A percentile compares a stretch with the other conserved stretches of the same genome.
These are phyloP conservation scores for Scomber scombrus DNA, from an alignment of 2,113 vertebrate genomes.

Conservation along the genomic window DNA sequence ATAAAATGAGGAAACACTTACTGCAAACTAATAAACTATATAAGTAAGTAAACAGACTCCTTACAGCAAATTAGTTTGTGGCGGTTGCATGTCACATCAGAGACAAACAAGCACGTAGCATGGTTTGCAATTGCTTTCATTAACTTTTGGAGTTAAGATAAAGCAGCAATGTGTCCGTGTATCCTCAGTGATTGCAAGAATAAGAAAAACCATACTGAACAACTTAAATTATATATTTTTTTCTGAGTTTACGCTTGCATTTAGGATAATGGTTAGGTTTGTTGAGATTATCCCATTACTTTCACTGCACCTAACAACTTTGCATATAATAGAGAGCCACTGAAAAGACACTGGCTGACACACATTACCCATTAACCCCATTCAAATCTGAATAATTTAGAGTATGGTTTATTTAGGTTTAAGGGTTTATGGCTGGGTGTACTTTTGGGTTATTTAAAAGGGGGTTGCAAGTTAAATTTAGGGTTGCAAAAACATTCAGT, in stretches of 20 bases:
- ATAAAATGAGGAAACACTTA: constrained; percentile 79
- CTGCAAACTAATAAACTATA: constrained; percentile 67
- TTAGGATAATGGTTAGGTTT: not conserved
- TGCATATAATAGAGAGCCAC: constrained; percentile 18
- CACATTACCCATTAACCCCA: not conserved
- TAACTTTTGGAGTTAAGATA: not conserved
- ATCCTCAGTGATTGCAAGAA: constrained; percentile 1
- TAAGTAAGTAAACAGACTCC: constrained; percentile 45
- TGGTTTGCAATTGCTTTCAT: constrained; percentile 25
- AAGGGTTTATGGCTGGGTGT: constrained; percentile 12
- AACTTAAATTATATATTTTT: not conserved
- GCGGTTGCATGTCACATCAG: constrained; percentile 46
- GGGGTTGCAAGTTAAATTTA: constrained; percentile 21
- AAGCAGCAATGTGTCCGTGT: not conserved
- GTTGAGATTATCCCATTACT: not conserved
- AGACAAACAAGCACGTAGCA: constrained; percentile 35
- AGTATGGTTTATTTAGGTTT: constrained; percentile 6
- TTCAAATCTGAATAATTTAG: not conserved
- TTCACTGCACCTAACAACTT: constrained; percentile 1
- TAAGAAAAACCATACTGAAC: not conserved
- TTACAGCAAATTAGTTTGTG: constrained; percentile 43
- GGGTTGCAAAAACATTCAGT: constrained; percentile 24
- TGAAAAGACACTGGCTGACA: not conserved
- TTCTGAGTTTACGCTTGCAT: not conserved
- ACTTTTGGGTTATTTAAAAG: constrained; percentile 34